Conservation (phyloP, 2,888 invertebrate genomes). For the Melanophora roralis region DNA sequence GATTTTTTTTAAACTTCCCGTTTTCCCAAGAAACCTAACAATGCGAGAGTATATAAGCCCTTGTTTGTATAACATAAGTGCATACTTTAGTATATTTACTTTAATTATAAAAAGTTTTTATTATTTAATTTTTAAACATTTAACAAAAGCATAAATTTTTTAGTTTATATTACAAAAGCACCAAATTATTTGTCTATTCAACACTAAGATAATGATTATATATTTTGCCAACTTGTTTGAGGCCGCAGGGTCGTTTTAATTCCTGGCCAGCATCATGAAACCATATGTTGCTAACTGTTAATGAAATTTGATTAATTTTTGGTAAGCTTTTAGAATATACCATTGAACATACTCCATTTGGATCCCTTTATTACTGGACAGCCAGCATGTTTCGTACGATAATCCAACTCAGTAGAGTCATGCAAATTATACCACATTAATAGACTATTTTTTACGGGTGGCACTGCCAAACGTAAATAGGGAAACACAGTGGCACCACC, state of each 20-base stretch:
- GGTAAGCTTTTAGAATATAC: not conserved
- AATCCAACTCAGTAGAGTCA: constrained; percentile 91
- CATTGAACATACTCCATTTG: constrained; percentile 88
- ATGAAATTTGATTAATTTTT: not conserved
- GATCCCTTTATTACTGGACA: constrained; percentile 95
- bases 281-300: constrained; percentile 89
- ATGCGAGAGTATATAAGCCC: no score
- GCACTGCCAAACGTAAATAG: constrained; percentile 86
- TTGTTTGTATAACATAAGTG: no score
- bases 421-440: constrained; percentile 95
- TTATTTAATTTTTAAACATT: no score
- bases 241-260: constrained; percentile 80
- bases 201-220: not conserved
- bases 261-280: constrained; percentile 91
- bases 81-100: no score
- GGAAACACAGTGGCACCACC: constrained; percentile 98
- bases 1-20: no score
- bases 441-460: constrained; percentile 91
- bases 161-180: no score
- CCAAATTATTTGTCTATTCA: not conserved
- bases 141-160: no score
- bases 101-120: no score
- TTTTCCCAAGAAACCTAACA: no score
- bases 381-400: constrained; percentile 92
- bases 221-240: constrained; percentile 69